Conservation (phyloP, 2,113 vertebrate genomes). For the Pangasianodon hypophthalmus region DNA sequence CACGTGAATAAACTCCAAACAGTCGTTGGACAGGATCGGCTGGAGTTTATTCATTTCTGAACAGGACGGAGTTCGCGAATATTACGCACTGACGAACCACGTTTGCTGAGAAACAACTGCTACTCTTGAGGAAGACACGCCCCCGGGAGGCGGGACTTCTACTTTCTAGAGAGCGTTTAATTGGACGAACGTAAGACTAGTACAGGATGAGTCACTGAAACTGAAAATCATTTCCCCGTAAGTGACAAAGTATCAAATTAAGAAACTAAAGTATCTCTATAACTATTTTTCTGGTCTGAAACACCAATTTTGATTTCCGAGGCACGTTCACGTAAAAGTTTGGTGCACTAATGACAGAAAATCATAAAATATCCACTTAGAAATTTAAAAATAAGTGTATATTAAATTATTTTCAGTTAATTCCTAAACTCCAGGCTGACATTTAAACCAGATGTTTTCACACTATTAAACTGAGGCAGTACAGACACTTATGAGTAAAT, state of each 20-base stretch:
- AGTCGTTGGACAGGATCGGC: not conserved
- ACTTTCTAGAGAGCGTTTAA: not conserved
- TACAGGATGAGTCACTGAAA: not conserved
- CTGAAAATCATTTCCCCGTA: not conserved
- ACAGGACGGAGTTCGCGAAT: not conserved
- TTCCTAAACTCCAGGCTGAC: too few species aligned
- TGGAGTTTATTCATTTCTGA: not conserved
- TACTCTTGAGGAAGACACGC: not conserved
- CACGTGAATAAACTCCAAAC: not conserved
- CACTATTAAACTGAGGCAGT: too few species aligned
- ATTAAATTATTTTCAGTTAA: not conserved
- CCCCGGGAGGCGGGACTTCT: not conserved
- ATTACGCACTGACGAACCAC: not conserved
- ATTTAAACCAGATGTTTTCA: not conserved
- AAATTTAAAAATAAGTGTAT: too few species aligned
- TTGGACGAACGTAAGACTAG: not conserved
- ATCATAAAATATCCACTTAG: too few species aligned
- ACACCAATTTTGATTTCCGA: too few species aligned
- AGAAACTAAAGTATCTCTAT: too few species aligned
- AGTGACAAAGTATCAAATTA: too few species aligned
- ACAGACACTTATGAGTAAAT: not conserved
- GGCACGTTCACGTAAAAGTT: too few species aligned
- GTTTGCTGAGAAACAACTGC: not conserved
- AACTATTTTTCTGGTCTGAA: too few species aligned
- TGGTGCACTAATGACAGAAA: too few species aligned